A percentile compares a stretch with the other conserved stretches of the same genome.
Conservation (phyloP, 2,797 vertebrate species). For the Pseudopleuronectes americanus region DNA sequence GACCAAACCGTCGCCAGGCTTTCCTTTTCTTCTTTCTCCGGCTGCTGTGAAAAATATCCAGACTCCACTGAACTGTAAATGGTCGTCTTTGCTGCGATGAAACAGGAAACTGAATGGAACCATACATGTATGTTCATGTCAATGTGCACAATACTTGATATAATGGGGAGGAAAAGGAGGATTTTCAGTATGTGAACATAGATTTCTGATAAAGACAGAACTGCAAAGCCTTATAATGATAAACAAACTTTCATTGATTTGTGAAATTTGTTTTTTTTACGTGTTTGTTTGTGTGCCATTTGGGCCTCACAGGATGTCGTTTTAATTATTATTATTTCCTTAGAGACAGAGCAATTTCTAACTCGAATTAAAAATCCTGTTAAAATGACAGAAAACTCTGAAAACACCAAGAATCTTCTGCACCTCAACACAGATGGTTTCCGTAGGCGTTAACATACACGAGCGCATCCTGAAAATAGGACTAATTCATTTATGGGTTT, state of each 20-base stretch:
- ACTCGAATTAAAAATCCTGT: conserved; percentile 41
- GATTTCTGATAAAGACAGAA: background rate
- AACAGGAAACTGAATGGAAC: conserved; percentile 7
- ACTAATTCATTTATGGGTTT: conserved; percentile 83
- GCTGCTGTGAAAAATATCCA: conserved; percentile 47
- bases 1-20: conserved; percentile 43
- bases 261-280: conserved; percentile 4
- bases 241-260: background rate
- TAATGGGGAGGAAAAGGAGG: conserved; percentile 6
- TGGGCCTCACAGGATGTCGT: conserved; percentile 11
- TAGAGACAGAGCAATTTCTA: conserved; percentile 26
- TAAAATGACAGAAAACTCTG: conserved; percentile 15
- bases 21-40: conserved; percentile 55
- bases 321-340: conserved; percentile 3
- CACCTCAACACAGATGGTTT: conserved; percentile 35
- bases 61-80: conserved; percentile 32
- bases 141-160: conserved; percentile 30
- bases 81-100: conserved; percentile 28
- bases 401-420: conserved; percentile 21
- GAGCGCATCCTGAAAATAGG: conserved; percentile 60
- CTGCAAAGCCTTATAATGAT: background rate
- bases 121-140: conserved; percentile 19
- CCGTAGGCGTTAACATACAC: conserved; percentile 34
- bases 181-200: conserved; percentile 8
- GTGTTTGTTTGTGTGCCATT: background rate